A percentile compares a stretch with the other conserved stretches of the same genome.
Evolutionary conservation across 2,888 invertebrate species (phyloP).

Genomic region (Belgica antarctica): DNA sequence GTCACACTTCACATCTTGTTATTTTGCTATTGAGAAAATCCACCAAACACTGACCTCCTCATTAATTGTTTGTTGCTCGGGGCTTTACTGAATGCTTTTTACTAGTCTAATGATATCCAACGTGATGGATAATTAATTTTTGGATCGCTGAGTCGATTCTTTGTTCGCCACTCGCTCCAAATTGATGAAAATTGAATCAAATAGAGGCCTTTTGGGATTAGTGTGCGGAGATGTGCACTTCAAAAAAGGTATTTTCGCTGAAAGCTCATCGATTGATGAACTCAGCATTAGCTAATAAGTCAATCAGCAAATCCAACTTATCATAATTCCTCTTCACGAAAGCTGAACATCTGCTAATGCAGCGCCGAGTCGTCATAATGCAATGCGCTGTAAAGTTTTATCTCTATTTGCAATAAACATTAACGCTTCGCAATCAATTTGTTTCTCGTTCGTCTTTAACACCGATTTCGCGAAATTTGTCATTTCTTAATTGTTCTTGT

Average conservation of each 20-base stretch:
- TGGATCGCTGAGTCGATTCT: constrained; percentile 2
- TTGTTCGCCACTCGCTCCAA: not conserved
- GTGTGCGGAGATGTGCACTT: not conserved
- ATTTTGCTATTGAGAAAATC: no score
- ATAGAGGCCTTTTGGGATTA: not conserved
- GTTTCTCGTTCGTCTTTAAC: not conserved
- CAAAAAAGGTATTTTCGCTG: not conserved
- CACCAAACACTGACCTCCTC: not conserved
- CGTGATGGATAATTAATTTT: constrained; percentile 15
- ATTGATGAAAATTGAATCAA: not conserved
- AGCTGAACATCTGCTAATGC: not conserved
- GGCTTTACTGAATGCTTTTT: not conserved
- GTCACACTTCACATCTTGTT: no score
- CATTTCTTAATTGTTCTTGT: constrained; percentile 1
- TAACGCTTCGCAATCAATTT: constrained; percentile 4
- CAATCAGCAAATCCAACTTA: constrained; percentile 6
- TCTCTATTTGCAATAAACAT: no score
- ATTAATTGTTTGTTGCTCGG: not conserved
- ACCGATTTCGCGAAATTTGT: not conserved
- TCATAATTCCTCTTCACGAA: no score
- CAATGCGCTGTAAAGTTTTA: not conserved
- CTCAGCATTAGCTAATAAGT: not conserved
- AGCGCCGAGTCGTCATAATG: not conserved
- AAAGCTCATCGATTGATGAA: not conserved
- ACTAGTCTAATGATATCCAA: constrained; percentile 9